Base-by-base conservation (phyloP, 2,113 vertebrate genomes). In the Carettochelys insculpta region DNA sequence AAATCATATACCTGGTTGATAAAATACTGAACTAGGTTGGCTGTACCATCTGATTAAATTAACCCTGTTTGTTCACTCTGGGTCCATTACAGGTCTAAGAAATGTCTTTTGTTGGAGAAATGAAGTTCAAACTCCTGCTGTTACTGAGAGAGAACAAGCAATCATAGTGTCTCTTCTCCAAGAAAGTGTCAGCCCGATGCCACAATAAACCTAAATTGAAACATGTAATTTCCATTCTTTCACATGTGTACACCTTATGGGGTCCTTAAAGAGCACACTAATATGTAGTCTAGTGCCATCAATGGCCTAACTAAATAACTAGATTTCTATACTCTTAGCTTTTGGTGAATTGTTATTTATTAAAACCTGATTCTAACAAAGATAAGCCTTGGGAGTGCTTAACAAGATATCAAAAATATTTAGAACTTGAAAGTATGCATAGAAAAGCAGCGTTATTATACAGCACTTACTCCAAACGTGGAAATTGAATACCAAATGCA, bases 401-500 rank as follows among this genome's bases (percentile, higher is more conserved):
- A 93, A 89, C 80, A 87, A 85, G 94, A 94, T 92, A 95, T 91
- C 94, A 87, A 86, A 75, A 43, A 45, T 43, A 75, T 43, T 43
- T 43, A 73, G 38, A 91, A 95, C 80, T 90, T 89, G 78, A 95
- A 92, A 94, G 86, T 48, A 89, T 95, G 78, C 75, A 51, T 80
- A 83, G 85, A 92, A 95, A 90, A 94, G 86, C 75, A 92, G 82
- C 58, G 94, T 95, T 94, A 92, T 96, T 96, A 97, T 92, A 94
- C 88, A 92, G 75, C 76, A 92, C n/a, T 95, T 92, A 90, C 92
- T 82, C 85, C 78, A 89, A 95, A 92, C 86, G 88, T 90, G 83
- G 82, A 96, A 95, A 51, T 90, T 82, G 94, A 95, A 89, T 94
- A 82, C 90, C 96, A 97, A 94, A 96, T 97, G 94, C 90, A n/a